phyloP scores from a whole-genome alignment of 2,797 vertebrate species.

The Distichodus sexfasciatus region DNA sequence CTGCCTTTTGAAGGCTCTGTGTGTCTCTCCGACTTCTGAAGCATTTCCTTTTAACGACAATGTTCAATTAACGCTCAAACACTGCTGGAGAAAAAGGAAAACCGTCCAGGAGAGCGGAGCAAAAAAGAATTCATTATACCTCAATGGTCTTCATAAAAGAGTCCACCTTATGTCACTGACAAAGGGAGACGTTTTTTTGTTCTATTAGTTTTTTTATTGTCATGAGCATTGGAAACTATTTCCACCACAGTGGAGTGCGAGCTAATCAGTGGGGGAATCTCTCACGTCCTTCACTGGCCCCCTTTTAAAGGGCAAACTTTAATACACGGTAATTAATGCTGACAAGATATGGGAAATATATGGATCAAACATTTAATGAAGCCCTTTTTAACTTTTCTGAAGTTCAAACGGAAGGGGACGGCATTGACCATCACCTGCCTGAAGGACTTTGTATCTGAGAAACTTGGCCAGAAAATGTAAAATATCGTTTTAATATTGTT shows the following conservation, averaged over 20 bases:
- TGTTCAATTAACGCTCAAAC: not conserved
- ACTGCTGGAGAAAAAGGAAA: not conserved
- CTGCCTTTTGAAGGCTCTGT: not conserved
- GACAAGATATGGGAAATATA: conserved; percentile 53
- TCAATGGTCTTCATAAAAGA: conserved; percentile 8
- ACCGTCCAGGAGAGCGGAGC: not conserved
- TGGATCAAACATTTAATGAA: conserved; percentile 52
- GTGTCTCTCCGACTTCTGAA: not conserved
- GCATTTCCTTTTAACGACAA: not conserved
- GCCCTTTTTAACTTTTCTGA: conserved; percentile 33
- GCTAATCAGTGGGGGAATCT: conserved; percentile 38
- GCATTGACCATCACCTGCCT: conserved; percentile 22
- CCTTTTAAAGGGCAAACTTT: conserved; percentile 55
- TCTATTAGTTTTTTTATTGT: conserved; percentile 22
- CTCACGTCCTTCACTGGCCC: conserved; percentile 45
- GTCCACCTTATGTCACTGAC: conserved; percentile 1
- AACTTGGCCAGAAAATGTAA: too few species aligned
- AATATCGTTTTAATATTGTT: too few species aligned
- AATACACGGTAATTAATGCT: conserved; percentile 53
- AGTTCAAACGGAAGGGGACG: conserved; percentile 45
- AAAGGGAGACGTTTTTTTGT: conserved; percentile 17
- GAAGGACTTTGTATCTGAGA: not conserved
- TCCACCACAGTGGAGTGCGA: conserved; percentile 16
- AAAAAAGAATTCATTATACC: not conserved
- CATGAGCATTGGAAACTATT: conserved; percentile 34